Evolutionary conservation across 2,113 vertebrate species (phyloP), one percentile per base, ranked within the genome.

Genomic region (Poecilia latipinna): DNA sequence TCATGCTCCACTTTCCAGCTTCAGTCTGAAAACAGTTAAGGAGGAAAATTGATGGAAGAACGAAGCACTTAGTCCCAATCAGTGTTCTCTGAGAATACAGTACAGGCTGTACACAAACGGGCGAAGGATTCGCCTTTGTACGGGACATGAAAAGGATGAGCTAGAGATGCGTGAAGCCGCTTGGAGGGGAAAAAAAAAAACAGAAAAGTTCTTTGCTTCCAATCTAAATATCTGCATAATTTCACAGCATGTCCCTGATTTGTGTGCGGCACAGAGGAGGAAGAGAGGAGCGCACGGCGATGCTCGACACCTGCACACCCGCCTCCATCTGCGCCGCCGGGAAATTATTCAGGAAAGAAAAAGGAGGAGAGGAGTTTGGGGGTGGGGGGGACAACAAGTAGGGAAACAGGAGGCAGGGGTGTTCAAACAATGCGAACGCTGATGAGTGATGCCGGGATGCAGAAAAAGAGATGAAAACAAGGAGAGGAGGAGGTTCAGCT

Each of bases 341-440:
- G 51, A 22, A 11, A 62, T 68, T 28, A 63, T 63, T 86, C 70
- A 71, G 35, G 10, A 37, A 37, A 37, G 35, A 2, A 35, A 35
- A 2, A 35, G 35, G 35, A 35, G 35, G 35, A 37, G 10, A 37
- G 10, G 10, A 10, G 10, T 37, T 37, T 37, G 1, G 33, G n/a
- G 63, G 65, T 70, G 57, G 37, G 35, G 72, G 73, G 78, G 89
- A 90, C 86, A 91, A 90, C 80, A 93, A 92, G 90, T 90, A 83
- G 82, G n/a, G n/a, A 80, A 85, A n/a, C 74, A 80, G 86, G 79
- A 70, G 80, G 81, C 68, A 80, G 67, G 69, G 75, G 31, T 82
- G 69, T 80, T 90, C 85, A 84, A 75, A 74, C 82, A 12, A 78
- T 64, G 80, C 72, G 82, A 83, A 90, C 84, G 78, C 82, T 74